Conservation (phyloP, 2,797 vertebrate genomes). For the Menidia menidia region DNA sequence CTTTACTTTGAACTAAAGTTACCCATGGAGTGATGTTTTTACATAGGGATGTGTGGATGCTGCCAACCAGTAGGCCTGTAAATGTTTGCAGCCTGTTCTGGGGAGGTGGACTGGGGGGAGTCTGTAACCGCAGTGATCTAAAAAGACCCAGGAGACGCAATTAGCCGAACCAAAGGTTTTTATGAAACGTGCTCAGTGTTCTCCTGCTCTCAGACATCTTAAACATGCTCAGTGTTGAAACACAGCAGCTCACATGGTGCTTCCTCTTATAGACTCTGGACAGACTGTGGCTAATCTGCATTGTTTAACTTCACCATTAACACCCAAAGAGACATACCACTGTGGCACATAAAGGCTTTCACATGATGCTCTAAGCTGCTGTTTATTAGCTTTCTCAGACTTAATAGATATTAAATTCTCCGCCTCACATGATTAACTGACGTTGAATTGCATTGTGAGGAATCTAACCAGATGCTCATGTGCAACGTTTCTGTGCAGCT, state of each 20-base stretch:
- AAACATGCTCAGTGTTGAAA: conserved; percentile 39
- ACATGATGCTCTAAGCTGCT: conserved; percentile 21
- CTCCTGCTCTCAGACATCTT: conserved; percentile 49
- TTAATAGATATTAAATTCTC: conserved; percentile 4
- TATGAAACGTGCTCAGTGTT: conserved; percentile 53
- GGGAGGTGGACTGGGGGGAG: conserved; percentile 44
- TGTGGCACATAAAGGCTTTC: conserved; percentile 31
- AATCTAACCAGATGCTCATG: background rate
- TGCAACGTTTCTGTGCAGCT: conserved; percentile 77
- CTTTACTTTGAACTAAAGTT: conserved; percentile 49
- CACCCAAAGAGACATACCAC: conserved; percentile 2
- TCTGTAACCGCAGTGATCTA: conserved; percentile 50
- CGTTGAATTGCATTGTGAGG: conserved; percentile 16
- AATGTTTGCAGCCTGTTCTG: conserved; percentile 68
- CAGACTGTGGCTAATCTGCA: background rate
- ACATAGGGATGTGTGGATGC: conserved; percentile 49
- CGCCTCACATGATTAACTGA: conserved; percentile 17
- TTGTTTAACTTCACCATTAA: conserved; percentile 30
- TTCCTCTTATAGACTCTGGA: conserved; percentile 22
- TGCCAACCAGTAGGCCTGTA: conserved; percentile 70
- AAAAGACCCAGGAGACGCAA: conserved; percentile 71
- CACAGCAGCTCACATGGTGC: conserved; percentile 13
- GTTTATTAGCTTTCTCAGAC: conserved; percentile 34
- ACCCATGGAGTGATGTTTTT: conserved; percentile 52
- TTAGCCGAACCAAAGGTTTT: conserved; percentile 67